Evolutionary conservation across 2,797 vertebrate genomes (phyloP), one percentile per base, ranked within the genome.

Genomic region (Telmatherina bonti): DNA sequence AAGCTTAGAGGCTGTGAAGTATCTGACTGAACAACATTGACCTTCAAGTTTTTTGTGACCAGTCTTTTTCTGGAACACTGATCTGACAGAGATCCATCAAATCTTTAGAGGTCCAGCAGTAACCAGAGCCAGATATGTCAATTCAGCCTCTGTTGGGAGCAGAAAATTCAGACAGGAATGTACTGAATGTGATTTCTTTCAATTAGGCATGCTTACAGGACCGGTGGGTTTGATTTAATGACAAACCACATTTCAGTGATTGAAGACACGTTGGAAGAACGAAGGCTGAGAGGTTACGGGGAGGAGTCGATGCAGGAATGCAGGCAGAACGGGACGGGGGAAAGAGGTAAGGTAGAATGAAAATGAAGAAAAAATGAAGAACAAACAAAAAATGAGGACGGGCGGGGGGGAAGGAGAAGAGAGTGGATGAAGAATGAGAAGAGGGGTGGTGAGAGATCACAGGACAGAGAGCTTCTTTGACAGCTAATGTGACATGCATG

Each of bases 401-500:
- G n/a, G n/a, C n/a, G n/a, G n/a, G n/a, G n/a, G 70, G 5, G 31
- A 68, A 73, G 58, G 47, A 20, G 36, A 55, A 38, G 47, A 76
- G 51, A 62, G 57, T 0, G 6, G 57, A 65, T 59, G 55, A 81
- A 69, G 62, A 68, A 83, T 62, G 60, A 81, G 67, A 63, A 1
- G 22, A 68, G 67, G 78, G 62, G 51, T 72, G 76, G 52, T 70
- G 74, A 75, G 70, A 61, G 82, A 84, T 90, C 87, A 87, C 78
- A 85, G 84, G 76, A 93, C 89, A 93, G 78, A 91, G 87, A 84
- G 74, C 78, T 67, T 85, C 92, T 92, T 90, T 92, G 87, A 90
- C 81, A 71, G 78, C 67, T 91, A 90, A 94, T 93, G 88, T 88
- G 88, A 85, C 85, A 88, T 91, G 89, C 86, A 57, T 93, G 91